Percentiles rank a stretch among this genome's conserved stretches.
Evolutionary conservation across 2,888 invertebrate species (phyloP).

Genomic region (Spilosoma lubricipeda): DNA sequence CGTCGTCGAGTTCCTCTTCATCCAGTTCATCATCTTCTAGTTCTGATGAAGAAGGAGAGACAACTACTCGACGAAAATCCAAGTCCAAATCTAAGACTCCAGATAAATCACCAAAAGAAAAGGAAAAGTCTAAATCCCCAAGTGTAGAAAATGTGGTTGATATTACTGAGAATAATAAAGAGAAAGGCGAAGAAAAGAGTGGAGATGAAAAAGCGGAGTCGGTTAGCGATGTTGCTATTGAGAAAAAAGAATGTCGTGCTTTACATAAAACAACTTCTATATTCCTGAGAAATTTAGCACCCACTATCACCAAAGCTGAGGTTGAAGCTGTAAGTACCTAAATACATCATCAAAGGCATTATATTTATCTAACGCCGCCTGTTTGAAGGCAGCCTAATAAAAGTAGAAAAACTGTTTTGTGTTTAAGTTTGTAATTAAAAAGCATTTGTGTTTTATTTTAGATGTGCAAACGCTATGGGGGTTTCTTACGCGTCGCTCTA

Average conservation of each 20-base stretch:
- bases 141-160: conserved; percentile 65
- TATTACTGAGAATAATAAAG: conserved; percentile 64
- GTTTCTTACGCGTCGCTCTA: conserved; percentile 97
- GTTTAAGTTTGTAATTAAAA: not conserved
- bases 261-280: conserved; percentile 99
- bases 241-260: conserved; percentile 87
- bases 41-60: conserved; percentile 82
- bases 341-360: not conserved
- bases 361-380: not conserved
- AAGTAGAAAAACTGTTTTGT: not conserved
- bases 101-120: conserved; percentile 72
- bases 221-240: conserved; percentile 80
- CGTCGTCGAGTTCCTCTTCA: conserved; percentile 83
- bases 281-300: conserved; percentile 97
- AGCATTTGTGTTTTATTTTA: conserved; percentile 57
- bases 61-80: conserved; percentile 70
- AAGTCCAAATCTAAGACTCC: conserved; percentile 80
- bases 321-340: conserved; percentile 94
- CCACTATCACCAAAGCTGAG: conserved; percentile 98
- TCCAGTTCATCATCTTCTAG: conserved; percentile 84
- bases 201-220: conserved; percentile 81
- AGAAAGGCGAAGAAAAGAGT: conserved; percentile 64
- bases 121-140: conserved; percentile 73
- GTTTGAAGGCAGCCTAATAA: too few species aligned
- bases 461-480: conserved; percentile 96